Base-by-base conservation (phyloP, 2,113 vertebrate species). In the Planiliza haematocheilus region DNA sequence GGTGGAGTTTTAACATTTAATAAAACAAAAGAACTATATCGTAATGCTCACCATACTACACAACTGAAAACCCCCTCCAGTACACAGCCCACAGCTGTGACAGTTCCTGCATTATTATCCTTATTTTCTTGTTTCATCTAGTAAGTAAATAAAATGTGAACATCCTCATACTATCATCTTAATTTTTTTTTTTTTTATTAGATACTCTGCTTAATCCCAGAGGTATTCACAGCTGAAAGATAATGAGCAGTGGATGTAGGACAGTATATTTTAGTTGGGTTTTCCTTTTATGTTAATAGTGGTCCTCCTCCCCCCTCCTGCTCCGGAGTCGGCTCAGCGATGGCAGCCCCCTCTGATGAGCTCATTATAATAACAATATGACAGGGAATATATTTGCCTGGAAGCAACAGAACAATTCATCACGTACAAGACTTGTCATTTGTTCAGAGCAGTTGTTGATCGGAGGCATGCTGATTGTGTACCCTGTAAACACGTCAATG, bases 381-480 rank as follows among this genome's bases (percentile, higher is more conserved):
- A 68, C 51, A 17, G 51, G 17, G 65, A 76, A 59, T 63, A 36
- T 8, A 64, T 75, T 68, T 71, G 17, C 37, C 68, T 37, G 8
- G 21, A 56, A 73, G 46, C 70, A 57, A 34, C 30, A 37, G 50
- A 80, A 61, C 63, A 65, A 78, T 84, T 69, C 18, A 83, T 56
- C 58, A 46, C 11, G 16, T 20, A 11, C 10, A 21, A 48, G n/a
- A 56, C 36, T 43, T 1, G 3, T 46, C 21, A 53, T 1, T n/a
- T 17, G 71, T 68, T 73, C 71, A 80, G 82, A 52, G 72, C 65
- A 86, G 86, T 84, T 88, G 68, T 73, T 85, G 68, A 75, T 77
- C 72, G 50, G 70, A 77, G 36, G 53, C 51, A 42, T 66, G 63
- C 38, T 75, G 58, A 85, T 85, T 86, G 69, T 59, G 77, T 66